Percentiles rank a stretch among this genome's conserved stretches.
Conservation (phyloP, 2,113 vertebrate genomes). For the Marmota flaviventris region DNA sequence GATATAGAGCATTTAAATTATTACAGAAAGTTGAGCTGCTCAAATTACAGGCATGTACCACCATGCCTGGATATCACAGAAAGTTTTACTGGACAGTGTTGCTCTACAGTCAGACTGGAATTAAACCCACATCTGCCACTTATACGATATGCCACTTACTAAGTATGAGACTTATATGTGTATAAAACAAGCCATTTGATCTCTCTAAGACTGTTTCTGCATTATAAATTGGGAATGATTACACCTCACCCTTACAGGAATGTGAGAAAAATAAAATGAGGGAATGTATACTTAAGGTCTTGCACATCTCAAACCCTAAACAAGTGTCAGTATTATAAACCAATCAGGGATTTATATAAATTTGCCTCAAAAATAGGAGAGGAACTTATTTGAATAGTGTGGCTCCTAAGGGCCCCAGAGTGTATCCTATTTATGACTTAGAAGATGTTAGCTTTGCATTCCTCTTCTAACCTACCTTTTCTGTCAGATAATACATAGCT, state of each 20-base stretch:
- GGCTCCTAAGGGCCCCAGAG: neutral
- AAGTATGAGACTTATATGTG: neutral
- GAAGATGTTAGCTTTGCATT: slow-evolving; percentile 50
- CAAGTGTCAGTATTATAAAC: neutral
- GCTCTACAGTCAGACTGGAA: neutral
- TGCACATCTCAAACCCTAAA: neutral
- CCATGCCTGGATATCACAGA: neutral
- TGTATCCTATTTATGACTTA: slow-evolving; percentile 41
- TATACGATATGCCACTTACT: neutral
- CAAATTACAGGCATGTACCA: too few species aligned
- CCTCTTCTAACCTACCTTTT: slow-evolving; percentile 28
- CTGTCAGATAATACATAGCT: slow-evolving; percentile 45
- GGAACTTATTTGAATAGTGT: slow-evolving; percentile 5
- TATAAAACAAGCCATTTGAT: slow-evolving; percentile 11
- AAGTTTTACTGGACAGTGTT: neutral
- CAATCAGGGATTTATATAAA: neutral
- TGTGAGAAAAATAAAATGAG: slow-evolving; percentile 48
- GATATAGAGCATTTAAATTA: neutral
- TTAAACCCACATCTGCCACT: neutral
- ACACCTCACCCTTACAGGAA: neutral
- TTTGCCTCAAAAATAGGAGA: slow-evolving; percentile 59
- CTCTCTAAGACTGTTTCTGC: slow-evolving; percentile 28
- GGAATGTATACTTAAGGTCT: neutral
- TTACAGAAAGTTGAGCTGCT: neutral
- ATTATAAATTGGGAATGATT: neutral